phyloP scores from a whole-genome alignment of 2,113 vertebrate genomes.

The Erythrocercus mccallii region DNA sequence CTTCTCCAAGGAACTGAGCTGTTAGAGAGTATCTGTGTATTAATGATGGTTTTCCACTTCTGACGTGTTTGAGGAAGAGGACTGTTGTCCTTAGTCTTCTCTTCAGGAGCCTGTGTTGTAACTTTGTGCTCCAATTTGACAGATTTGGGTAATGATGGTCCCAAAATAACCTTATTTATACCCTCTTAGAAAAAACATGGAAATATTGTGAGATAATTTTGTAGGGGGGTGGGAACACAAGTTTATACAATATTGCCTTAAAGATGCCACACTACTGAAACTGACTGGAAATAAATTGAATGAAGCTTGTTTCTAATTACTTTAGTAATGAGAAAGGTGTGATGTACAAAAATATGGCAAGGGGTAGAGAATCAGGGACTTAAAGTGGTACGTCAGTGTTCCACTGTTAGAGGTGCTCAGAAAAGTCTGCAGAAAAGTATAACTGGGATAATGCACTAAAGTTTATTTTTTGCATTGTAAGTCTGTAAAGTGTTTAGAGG shows the following conservation, averaged over 20 bases:
- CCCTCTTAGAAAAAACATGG: not conserved
- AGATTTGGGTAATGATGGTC: not conserved
- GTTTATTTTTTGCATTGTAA: not conserved
- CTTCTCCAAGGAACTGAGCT: not conserved
- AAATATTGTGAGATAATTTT: not conserved
- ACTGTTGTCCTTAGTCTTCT: not conserved
- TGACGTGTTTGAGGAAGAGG: not conserved
- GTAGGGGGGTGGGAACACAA: not conserved
- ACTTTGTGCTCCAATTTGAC: not conserved
- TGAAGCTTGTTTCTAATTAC: not conserved
- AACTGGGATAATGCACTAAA: not conserved
- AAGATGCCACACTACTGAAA: not conserved
- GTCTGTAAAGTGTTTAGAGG: not conserved
- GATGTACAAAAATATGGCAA: not conserved
- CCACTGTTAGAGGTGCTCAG: not conserved
- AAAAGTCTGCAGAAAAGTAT: not conserved
- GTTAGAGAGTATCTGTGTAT: rapidly evolving
- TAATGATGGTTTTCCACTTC: not conserved
- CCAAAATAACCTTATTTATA: not conserved
- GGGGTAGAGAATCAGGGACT: not conserved
- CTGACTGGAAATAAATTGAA: not conserved
- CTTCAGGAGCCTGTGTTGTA: not conserved
- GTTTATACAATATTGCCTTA: not conserved
- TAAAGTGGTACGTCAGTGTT: not conserved
- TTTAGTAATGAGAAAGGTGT: not conserved